phyloP scores from a whole-genome alignment of 2,888 invertebrate genomes.

The Synergus japonicus region DNA sequence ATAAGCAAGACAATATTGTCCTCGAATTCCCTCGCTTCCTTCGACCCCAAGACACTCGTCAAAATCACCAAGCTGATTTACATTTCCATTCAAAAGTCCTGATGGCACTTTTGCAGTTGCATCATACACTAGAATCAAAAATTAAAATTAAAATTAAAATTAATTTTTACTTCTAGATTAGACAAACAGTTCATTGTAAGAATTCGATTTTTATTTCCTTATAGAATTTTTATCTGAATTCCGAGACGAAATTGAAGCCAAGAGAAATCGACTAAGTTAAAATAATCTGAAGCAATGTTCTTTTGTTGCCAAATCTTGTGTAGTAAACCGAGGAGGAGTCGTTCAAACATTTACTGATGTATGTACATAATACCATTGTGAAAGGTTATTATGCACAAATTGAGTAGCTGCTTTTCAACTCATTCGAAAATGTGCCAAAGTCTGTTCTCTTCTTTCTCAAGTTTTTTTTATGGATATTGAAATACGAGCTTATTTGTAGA shows the following conservation, averaged over 20 bases:
- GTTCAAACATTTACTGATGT: constrained; percentile 48
- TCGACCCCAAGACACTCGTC: constrained; percentile 81
- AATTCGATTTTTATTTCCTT: neutral
- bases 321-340: constrained; percentile 49
- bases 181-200: too few species aligned
- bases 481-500: neutral
- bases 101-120: constrained; percentile 85
- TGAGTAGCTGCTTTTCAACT: neutral
- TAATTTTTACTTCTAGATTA: neutral
- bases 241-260: constrained; percentile 38
- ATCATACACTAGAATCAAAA: constrained; percentile 82
- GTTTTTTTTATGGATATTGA: neutral
- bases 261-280: constrained; percentile 52
- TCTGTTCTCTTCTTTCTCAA: neutral
- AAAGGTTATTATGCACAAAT: constrained; percentile 54
- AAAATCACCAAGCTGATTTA: constrained; percentile 85
- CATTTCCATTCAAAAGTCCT: constrained; percentile 84
- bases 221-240: constrained; percentile 28
- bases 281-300: constrained; percentile 55
- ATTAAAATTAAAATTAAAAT: neutral
- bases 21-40: constrained; percentile 78
- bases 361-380: constrained; percentile 55
- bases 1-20: constrained; percentile 84
- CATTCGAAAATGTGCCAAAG: constrained; percentile 3
- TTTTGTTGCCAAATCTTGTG: constrained; percentile 54